Conservation (phyloP, 2,797 vertebrate species). For the Myotis planiceps region DNA sequence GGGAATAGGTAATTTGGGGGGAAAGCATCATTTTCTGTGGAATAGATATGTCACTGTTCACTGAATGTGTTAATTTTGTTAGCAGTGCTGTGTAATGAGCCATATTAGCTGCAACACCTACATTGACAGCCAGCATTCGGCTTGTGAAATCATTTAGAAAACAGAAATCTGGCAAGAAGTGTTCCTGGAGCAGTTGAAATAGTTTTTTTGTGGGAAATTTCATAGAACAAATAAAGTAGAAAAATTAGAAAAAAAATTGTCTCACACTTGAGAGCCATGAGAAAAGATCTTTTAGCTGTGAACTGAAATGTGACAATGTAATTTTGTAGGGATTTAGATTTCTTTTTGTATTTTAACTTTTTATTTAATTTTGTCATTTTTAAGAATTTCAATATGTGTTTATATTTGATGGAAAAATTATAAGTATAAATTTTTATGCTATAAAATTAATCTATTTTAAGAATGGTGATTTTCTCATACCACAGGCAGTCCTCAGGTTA, state of each 20-base stretch:
- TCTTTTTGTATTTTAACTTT: background rate
- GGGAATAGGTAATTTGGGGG: background rate
- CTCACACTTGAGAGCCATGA: background rate
- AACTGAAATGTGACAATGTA: background rate
- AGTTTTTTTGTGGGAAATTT: constrained; percentile 6
- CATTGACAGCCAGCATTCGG: constrained; percentile 44
- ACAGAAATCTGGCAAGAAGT: constrained; percentile 45
- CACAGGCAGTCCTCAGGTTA: too few species aligned
- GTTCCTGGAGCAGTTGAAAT: constrained; percentile 30
- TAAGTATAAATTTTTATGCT: background rate
- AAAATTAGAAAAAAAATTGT: background rate
- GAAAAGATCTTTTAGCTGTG: constrained; percentile 22
- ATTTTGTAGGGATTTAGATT: background rate
- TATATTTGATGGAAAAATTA: constrained; percentile 24
- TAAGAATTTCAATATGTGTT: constrained; percentile 40
- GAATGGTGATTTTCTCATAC: constrained; percentile 14
- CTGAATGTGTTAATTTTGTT: constrained; percentile 70
- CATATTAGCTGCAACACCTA: constrained; percentile 59
- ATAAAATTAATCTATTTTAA: constrained; percentile 33
- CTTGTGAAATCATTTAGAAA: constrained; percentile 63
- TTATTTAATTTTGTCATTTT: constrained; percentile 23
- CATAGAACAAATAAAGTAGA: background rate
- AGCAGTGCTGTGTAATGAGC: constrained; percentile 31
- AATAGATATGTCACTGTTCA: constrained; percentile 37
- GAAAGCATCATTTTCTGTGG: background rate